Evolutionary conservation across 2,797 vertebrate species (phyloP).

Genomic region (Chrosomus eos): DNA sequence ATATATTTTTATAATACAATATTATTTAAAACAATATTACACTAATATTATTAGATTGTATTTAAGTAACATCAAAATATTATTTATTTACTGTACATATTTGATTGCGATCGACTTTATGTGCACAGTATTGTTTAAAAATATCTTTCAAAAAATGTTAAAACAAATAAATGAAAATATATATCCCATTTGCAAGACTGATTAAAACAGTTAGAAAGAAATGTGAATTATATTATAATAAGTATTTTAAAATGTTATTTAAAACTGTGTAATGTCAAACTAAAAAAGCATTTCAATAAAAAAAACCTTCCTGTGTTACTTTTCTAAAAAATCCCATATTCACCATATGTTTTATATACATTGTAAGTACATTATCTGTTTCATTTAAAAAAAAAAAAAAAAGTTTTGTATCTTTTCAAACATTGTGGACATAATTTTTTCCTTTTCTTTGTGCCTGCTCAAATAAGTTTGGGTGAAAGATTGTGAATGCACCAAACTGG

Average conservation of each 20-base stretch:
- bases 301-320: not conserved
- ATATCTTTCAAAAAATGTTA: not conserved
- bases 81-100: not conserved
- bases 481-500: conserved; percentile 3
- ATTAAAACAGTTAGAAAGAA: not conserved
- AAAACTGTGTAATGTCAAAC: not conserved
- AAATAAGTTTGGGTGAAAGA: not conserved
- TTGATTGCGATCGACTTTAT: not conserved
- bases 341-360: not conserved
- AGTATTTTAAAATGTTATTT: not conserved
- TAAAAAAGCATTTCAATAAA: not conserved
- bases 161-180: not conserved
- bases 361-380: not conserved
- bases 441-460: not conserved
- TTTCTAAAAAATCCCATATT: not conserved
- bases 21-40: not conserved
- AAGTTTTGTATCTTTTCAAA: not conserved
- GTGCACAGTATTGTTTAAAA: not conserved
- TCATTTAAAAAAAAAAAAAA: not conserved
- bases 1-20: not conserved
- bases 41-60: not conserved
- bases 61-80: not conserved
- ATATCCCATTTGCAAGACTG: no score
- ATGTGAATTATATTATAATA: not conserved
- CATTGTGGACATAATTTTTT: not conserved